Evolutionary conservation across 2,797 vertebrate genomes (phyloP).

Genomic region (Myripristis murdjan): DNA sequence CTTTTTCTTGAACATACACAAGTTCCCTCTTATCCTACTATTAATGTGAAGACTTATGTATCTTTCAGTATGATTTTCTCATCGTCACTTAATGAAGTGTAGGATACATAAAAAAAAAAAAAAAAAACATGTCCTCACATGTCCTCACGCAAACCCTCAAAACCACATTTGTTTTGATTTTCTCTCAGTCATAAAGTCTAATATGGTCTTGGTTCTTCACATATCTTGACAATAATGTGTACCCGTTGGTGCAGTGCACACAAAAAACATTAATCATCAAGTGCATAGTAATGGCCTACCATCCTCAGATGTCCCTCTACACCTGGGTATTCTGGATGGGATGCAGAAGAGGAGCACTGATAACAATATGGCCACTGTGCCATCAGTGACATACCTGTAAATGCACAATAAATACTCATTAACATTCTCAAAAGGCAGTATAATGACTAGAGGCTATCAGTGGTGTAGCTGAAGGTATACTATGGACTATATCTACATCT

Average conservation of each 20-base stretch:
- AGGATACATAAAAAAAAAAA: no score
- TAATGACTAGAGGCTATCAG: background rate
- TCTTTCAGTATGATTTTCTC: no score
- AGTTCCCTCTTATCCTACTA: background rate
- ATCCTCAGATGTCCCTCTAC: conserved; percentile 1
- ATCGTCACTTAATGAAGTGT: no score
- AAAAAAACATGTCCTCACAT: no score
- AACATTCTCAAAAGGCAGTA: background rate
- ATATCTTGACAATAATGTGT: no score
- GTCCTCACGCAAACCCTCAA: no score
- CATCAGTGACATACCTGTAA: conserved; percentile 88
- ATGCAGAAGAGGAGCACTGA: conserved; percentile 87
- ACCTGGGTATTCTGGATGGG: conserved; percentile 79
- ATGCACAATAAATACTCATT: conserved; percentile 5
- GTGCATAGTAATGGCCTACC: conserved; percentile 38
- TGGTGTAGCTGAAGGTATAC: no score
- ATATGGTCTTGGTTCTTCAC: background rate
- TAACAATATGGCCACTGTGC: conserved; percentile 89
- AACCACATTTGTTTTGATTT: no score
- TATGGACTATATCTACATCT: no score
- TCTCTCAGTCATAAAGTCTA: no score
- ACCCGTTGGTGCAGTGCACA: background rate
- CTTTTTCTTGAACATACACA: background rate
- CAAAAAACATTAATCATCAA: background rate
- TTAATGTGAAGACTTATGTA: no score